These are phyloP conservation scores for Nothocercus julius DNA, from an alignment of 2,113 vertebrate species.

Conservation along the genomic window DNA sequence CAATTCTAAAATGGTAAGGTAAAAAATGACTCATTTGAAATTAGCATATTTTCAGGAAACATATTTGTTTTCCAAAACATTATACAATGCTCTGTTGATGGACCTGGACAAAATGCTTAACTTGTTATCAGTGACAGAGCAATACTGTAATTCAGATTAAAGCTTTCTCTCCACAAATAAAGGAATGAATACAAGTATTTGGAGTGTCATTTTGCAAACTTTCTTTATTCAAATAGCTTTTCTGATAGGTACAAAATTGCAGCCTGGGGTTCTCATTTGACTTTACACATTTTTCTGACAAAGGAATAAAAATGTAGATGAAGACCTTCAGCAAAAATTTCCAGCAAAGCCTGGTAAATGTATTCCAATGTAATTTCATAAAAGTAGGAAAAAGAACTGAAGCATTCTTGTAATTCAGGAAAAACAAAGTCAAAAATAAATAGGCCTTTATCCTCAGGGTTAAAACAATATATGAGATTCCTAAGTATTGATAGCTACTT, in stretches of 20 bases:
- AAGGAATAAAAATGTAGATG: not conserved
- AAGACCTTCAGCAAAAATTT: not conserved
- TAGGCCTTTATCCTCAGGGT: not conserved
- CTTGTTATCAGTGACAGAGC: not conserved
- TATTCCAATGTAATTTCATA: not conserved
- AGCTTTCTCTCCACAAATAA: not conserved
- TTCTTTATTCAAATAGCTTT: not conserved
- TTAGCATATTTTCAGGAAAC: not conserved
- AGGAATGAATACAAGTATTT: not conserved
- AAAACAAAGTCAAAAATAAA: not conserved
- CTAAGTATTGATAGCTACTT: not conserved
- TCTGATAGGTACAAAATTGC: not conserved
- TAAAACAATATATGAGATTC: not conserved
- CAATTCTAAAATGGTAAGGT: not conserved
- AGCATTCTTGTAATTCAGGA: not conserved
- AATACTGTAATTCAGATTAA: not conserved
- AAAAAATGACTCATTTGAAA: not conserved
- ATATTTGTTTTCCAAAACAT: no score
- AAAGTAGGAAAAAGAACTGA: not conserved
- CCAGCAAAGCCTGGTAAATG: not conserved
- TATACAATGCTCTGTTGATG: not conserved
- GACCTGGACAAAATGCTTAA: not conserved
- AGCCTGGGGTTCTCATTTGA: not conserved
- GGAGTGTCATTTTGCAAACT: not conserved
- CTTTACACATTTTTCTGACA: not conserved